Evolutionary conservation across 2,888 invertebrate genomes (phyloP).

Genomic region (Prosapia bicincta): DNA sequence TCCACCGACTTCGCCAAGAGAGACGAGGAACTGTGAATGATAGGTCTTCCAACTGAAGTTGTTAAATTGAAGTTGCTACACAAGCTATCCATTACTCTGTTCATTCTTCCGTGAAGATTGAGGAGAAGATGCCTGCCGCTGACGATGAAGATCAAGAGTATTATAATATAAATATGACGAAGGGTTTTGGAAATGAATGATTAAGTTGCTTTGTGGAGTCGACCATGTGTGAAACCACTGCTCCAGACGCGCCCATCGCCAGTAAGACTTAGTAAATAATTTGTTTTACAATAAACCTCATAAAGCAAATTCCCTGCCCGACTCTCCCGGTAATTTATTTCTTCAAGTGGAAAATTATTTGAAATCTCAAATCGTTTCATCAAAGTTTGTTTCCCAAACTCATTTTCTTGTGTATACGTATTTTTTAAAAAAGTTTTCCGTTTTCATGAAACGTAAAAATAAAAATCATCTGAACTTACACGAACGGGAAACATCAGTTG

Average conservation of each 20-base stretch:
- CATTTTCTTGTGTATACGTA: background rate
- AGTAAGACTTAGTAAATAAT: constrained; percentile 6
- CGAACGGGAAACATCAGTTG: background rate
- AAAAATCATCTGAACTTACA: background rate
- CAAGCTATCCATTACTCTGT: background rate
- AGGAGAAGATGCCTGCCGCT: background rate
- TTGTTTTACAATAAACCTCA: constrained; percentile 8
- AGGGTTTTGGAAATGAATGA: background rate
- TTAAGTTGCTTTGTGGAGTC: constrained; percentile 11
- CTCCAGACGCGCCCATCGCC: background rate
- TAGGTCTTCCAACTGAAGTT: background rate
- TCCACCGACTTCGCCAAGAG: no score
- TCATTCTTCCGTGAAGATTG: background rate
- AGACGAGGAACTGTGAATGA: background rate
- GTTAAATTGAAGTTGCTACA: background rate
- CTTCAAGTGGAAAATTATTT: background rate
- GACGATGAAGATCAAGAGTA: background rate
- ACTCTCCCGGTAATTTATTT: background rate
- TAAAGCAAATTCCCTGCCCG: background rate
- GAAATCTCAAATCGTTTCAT: constrained; percentile 2
- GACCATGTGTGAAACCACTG: constrained; percentile 12
- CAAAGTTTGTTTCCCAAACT: background rate
- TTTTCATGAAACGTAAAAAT: background rate
- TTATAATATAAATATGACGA: background rate
- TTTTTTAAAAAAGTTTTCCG: background rate